These are phyloP conservation scores for Lottia scabra DNA, from an alignment of 2,888 invertebrate genomes.

Conservation along the genomic window DNA sequence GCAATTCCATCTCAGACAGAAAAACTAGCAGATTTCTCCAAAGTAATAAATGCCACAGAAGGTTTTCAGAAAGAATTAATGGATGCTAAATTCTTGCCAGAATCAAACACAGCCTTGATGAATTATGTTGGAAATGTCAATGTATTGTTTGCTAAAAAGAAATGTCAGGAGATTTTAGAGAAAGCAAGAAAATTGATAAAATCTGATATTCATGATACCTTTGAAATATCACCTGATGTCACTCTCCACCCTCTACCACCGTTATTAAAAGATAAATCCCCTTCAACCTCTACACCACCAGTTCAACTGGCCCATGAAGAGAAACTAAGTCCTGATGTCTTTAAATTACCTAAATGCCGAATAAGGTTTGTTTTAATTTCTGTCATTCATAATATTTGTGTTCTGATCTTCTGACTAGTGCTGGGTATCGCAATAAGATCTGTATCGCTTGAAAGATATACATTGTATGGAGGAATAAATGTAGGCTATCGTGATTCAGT, in stretches of 20 bases:
- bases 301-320: conserved; percentile 44
- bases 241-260: conserved; percentile 47
- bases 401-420: too few species aligned
- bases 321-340: conserved; percentile 59
- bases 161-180: conserved; percentile 79
- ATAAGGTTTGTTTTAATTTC: conserved; percentile 70
- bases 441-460: too few species aligned
- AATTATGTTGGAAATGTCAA: conserved; percentile 82
- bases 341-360: conserved; percentile 72
- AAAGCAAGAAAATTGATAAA: conserved; percentile 81
- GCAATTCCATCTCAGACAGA: conserved; percentile 83
- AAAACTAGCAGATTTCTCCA: conserved; percentile 78
- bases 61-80: conserved; percentile 78
- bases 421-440: too few species aligned
- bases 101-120: conserved; percentile 72
- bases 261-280: conserved; percentile 33
- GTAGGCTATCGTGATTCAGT: too few species aligned
- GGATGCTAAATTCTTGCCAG: conserved; percentile 67
- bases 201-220: conserved; percentile 82
- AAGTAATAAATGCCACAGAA: conserved; percentile 76
- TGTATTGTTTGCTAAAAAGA: conserved; percentile 81
- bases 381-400: too few species aligned
- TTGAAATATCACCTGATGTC: conserved; percentile 53
- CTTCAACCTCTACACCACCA: conserved; percentile 43
- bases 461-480: too few species aligned